Evolutionary conservation across 2,797 vertebrate genomes (phyloP).

Genomic region (Knipowitschia caucasica): DNA sequence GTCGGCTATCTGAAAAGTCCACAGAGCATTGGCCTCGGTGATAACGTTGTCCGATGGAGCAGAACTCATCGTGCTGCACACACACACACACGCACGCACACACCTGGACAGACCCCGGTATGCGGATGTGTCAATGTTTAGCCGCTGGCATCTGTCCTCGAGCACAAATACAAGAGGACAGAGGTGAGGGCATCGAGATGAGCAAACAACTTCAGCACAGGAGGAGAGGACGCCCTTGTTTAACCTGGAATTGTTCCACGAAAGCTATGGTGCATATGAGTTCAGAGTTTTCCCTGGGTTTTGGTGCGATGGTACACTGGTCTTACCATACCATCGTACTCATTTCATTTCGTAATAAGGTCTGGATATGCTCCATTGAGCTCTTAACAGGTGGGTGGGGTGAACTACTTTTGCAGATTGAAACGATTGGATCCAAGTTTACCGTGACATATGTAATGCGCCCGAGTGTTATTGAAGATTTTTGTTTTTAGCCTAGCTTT

Average conservation of each 20-base stretch:
- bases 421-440: too few relatives aligned
- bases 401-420: too few relatives aligned
- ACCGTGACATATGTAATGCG: too few relatives aligned
- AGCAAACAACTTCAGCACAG: conserved; percentile 19
- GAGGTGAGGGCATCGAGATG: conserved; percentile 26
- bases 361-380: too few relatives aligned
- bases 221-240: neutral
- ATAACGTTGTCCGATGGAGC: conserved; percentile 61
- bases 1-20: conserved; percentile 62
- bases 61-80: conserved; percentile 50
- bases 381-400: too few relatives aligned
- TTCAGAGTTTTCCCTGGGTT: too few relatives aligned
- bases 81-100: conserved; percentile 40
- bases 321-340: too few relatives aligned
- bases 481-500: too few relatives aligned
- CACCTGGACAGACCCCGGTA: conserved; percentile 13
- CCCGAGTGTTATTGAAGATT: too few relatives aligned
- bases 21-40: conserved; percentile 55
- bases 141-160: conserved; percentile 33
- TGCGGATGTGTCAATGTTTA: conserved; percentile 19
- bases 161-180: conserved; percentile 36
- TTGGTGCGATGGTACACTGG: too few relatives aligned
- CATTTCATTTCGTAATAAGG: too few relatives aligned
- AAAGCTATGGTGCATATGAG: too few relatives aligned
- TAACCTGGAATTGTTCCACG: neutral